Conservation (phyloP, 2,888 invertebrate genomes). For the Megastigmus dorsalis region DNA sequence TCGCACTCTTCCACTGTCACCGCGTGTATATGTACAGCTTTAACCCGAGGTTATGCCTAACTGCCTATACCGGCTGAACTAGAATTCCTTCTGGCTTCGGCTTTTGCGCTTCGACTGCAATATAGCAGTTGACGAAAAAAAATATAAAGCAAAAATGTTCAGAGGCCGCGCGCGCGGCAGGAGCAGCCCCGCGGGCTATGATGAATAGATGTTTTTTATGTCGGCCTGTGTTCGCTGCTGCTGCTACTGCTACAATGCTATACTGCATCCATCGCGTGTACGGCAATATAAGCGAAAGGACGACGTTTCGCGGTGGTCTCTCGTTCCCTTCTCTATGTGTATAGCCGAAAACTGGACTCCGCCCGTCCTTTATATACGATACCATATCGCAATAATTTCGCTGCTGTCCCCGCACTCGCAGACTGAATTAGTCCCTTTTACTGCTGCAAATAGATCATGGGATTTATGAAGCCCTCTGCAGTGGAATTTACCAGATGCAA, state of each 20-base stretch:
- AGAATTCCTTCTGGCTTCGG: constrained; percentile 30
- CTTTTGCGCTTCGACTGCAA: constrained; percentile 45
- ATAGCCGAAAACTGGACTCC: background rate
- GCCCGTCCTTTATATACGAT: background rate
- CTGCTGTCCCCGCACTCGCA: constrained; percentile 6
- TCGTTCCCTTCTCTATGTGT: background rate
- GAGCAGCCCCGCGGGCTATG: constrained; percentile 32
- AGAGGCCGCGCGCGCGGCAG: background rate
- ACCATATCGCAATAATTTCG: constrained; percentile 36
- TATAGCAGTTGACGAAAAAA: constrained; percentile 49
- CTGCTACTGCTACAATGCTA: too few relatives aligned
- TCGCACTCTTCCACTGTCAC: background rate
- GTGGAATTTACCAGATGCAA: too few relatives aligned
- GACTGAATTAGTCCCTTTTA: constrained; percentile 32
- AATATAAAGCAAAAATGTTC: constrained; percentile 46
- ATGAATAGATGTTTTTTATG: constrained; percentile 54
- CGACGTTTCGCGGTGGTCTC: constrained; percentile 7
- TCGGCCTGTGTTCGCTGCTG: background rate
- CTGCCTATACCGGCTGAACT: background rate
- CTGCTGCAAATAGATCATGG: constrained; percentile 8
- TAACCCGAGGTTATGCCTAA: constrained; percentile 17
- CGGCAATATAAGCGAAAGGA: constrained; percentile 37
- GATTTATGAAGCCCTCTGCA: constrained; percentile 1
- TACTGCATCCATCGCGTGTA: constrained; percentile 14
- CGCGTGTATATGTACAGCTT: too few relatives aligned